These are phyloP conservation scores for Triops longicaudatus DNA, from an alignment of 1,140 invertebrate species.

Conservation along the genomic window DNA sequence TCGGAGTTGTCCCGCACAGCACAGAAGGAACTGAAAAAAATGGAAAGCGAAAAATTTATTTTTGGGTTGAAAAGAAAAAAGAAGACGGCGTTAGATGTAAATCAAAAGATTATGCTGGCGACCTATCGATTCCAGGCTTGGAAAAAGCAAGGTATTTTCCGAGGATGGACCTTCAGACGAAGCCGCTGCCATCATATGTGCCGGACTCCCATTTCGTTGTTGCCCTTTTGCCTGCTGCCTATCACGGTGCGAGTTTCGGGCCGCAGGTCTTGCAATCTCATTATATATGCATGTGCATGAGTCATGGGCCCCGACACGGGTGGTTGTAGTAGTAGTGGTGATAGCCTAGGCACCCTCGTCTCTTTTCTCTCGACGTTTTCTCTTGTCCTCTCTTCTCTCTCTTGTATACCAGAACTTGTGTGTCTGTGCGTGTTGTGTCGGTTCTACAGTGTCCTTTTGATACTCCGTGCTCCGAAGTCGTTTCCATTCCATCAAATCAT, in stretches of 20 bases:
- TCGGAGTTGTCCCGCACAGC: not conserved
- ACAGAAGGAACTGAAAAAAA: not conserved
- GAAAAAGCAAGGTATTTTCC: not conserved
- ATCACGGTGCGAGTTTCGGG: conserved; percentile 2
- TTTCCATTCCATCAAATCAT: conserved; percentile 13
- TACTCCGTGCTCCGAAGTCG: not conserved
- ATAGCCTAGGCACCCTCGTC: conserved; percentile 19
- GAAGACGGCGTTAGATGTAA: conserved; percentile 8
- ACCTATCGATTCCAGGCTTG: conserved; percentile 10
- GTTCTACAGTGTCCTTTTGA: not conserved
- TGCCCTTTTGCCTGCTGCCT: conserved; percentile 8
- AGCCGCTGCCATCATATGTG: not conserved
- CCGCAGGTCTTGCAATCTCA: conserved; percentile 6
- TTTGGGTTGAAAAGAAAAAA: not conserved
- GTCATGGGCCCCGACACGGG: not conserved
- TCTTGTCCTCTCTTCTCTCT: conserved; percentile 16
- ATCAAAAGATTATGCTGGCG: conserved; percentile 12
- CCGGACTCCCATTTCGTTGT: not conserved
- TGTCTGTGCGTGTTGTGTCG: conserved; percentile 17
- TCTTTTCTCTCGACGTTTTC: not conserved
- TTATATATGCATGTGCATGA: conserved; percentile 17
- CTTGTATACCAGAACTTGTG: not conserved
- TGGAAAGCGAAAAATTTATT: not conserved
- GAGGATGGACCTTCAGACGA: conserved; percentile 3
- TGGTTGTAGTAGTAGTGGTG: conserved; percentile 1